Percentiles rank a stretch among this genome's conserved stretches.
Conservation (phyloP, 2,797 vertebrate species). For the Notoglanidium macrostoma region DNA sequence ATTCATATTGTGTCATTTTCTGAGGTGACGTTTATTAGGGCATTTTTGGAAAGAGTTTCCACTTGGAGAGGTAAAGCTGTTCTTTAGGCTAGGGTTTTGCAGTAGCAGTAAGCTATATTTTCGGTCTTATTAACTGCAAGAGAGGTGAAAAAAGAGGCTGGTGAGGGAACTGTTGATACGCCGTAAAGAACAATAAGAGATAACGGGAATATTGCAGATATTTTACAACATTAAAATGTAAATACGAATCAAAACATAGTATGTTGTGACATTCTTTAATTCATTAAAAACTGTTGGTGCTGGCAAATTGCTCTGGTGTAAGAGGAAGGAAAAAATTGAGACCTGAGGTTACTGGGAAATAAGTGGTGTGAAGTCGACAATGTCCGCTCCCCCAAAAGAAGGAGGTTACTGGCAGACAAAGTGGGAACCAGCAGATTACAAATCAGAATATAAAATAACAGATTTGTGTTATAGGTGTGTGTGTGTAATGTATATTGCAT, state of each 20-base stretch:
- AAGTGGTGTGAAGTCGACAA: not conserved
- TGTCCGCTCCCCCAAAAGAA: not conserved
- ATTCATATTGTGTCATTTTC: not conserved
- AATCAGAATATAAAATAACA: not conserved
- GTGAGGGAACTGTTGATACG: not conserved
- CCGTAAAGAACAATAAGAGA: not conserved
- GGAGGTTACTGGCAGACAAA: not conserved
- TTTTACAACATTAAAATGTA: not conserved
- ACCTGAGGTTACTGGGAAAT: not conserved
- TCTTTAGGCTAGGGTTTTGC: not conserved
- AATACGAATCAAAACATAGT: not conserved
- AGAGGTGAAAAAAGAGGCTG: not conserved
- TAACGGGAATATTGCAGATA: not conserved
- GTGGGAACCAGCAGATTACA: not conserved
- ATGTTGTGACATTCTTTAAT: not conserved
- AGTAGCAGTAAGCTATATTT: not conserved
- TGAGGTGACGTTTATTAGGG: not conserved
- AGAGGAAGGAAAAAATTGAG: not conserved
- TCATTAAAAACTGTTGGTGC: not conserved
- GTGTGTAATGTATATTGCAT: not conserved
- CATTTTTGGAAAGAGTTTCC: not conserved
- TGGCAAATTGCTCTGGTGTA: not conserved
- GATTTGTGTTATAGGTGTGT: not conserved
- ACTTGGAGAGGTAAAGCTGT: not conserved
- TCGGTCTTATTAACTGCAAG: not conserved